Evolutionary conservation across 1,140 invertebrate species (phyloP).

Genomic region (Drosophila eugracilis): DNA sequence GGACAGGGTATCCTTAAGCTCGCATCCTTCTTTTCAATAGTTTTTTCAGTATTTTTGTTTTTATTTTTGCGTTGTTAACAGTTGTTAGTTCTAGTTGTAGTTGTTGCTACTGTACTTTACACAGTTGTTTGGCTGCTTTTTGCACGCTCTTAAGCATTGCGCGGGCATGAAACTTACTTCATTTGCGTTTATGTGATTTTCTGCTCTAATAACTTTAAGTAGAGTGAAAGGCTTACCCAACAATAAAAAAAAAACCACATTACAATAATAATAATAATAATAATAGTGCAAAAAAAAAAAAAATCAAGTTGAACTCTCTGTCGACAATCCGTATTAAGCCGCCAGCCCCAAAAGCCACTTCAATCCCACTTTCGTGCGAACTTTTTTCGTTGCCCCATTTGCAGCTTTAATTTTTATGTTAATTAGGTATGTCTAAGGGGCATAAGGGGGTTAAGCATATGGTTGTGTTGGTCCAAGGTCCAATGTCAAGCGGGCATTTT

Average conservation of each 20-base stretch:
- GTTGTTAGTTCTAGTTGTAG: constrained; percentile 58
- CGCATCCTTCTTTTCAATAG: not conserved
- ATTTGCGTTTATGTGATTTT: constrained; percentile 83
- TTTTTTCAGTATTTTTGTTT: constrained; percentile 7
- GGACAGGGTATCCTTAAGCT: not conserved
- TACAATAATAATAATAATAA: constrained; percentile 51
- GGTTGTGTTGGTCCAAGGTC: not conserved
- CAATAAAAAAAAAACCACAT: constrained; percentile 19
- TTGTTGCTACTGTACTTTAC: constrained; percentile 46
- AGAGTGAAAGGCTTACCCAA: constrained; percentile 41
- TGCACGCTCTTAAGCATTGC: constrained; percentile 76
- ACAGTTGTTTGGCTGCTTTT: constrained; percentile 60
- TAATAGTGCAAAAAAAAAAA: constrained; percentile 6
- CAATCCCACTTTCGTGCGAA: not conserved
- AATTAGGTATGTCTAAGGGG: constrained; percentile 3
- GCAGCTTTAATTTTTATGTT: constrained; percentile 32
- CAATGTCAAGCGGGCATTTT: constrained; percentile 21
- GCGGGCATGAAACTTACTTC: constrained; percentile 79
- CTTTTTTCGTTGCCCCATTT: constrained; percentile 24
- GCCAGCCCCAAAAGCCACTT: constrained; percentile 3
- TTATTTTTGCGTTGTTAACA: constrained; percentile 47
- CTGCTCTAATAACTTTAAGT: constrained; percentile 71
- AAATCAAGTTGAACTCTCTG: constrained; percentile 5
- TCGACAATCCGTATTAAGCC: constrained; percentile 11
- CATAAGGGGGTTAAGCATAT: not conserved